Evolutionary conservation across 2,797 vertebrate species (phyloP), one percentile per base, ranked within the genome.

Genomic region (Tachyglossus aculeatus): DNA sequence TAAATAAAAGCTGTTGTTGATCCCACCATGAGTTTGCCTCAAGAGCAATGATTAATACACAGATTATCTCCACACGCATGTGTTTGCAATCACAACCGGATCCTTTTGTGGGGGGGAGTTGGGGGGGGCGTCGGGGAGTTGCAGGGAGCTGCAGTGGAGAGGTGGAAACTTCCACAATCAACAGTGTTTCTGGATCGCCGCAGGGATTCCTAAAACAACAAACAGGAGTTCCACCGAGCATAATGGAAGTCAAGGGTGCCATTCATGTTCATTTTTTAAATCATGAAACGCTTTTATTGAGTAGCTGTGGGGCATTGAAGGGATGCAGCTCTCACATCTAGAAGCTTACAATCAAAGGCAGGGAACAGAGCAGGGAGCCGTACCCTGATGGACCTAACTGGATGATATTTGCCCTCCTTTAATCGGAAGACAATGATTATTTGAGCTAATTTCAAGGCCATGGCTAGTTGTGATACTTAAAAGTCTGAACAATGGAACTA

Each of bases 1-100:
- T 72, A 56, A 72, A 67, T 68, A 62, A 74, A 77, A 32, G 53
- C 50, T 69, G 67, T 57, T 68, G 43, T 45, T 60, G 59, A 63
- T 67, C 65, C 27, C 25, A 50, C n/a, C 38, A 64, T 54, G 54
- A 47, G 31, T 67, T 72, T 70, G 58, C 45, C 16, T 41, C 34
- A 40, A 72, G 71, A 36, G 54, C 65, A 72, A 64, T 64, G 50
- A 40, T 24, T 45, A 48, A 40, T 50, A 44, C 48, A 29, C 80
- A 62, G 66, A 62, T 45, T 44, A 57, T 50, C 65, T 70, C 53
- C 48, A 24, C 6, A 16, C 63, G 43, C 78, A 63, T 51, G 44
- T 72, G 65, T 64, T 64, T 56, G 38, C 31, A 61, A 70, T 67
- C 53, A 38, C 3, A 75, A 33, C 50, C 50, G 43, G 32, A 34